phyloP scores from a whole-genome alignment of 1,140 invertebrate genomes.

The Bursaphelenchus mucronatus region DNA sequence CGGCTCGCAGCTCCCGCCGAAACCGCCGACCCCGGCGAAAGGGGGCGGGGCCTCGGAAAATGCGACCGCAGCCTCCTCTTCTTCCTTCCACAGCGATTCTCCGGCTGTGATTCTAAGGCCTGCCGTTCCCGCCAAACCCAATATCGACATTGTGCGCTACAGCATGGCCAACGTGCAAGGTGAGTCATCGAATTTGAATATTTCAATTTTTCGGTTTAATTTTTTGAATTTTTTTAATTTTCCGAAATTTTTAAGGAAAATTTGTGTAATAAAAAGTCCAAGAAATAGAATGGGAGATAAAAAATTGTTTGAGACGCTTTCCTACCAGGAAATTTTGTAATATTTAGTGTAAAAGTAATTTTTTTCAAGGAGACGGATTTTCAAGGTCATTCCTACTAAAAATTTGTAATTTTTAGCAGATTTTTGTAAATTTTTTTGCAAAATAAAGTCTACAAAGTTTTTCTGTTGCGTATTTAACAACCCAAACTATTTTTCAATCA shows the following conservation, averaged over 20 bases:
- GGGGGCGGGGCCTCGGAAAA: conserved; percentile 5
- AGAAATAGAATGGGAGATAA: too few species aligned
- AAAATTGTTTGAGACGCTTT: not conserved
- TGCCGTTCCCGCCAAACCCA: conserved; percentile 46
- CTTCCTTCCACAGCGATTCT: not conserved
- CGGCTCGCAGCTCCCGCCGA: too few species aligned
- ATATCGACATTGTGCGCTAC: conserved; percentile 48
- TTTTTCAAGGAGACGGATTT: not conserved
- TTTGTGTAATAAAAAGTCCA: too few species aligned
- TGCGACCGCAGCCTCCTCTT: not conserved
- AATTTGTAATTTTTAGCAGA: conserved; percentile 8
- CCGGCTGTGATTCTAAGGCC: conserved; percentile 8
- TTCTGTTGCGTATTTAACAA: conserved; percentile 37
- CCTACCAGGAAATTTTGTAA: not conserved
- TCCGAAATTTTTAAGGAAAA: not conserved
- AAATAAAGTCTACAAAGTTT: not conserved
- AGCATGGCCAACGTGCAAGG: conserved; percentile 52
- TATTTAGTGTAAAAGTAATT: too few species aligned
- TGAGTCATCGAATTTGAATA: conserved; percentile 24
- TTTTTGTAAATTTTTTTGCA: conserved; percentile 4
- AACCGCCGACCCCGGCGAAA: not conserved
- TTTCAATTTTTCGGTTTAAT: conserved; percentile 22
- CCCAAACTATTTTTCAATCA: too few species aligned
- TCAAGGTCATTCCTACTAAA: not conserved
- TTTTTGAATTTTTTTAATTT: conserved; percentile 3